Conservation (phyloP, 2,888 invertebrate species). For the Eupithecia dodoneata region DNA sequence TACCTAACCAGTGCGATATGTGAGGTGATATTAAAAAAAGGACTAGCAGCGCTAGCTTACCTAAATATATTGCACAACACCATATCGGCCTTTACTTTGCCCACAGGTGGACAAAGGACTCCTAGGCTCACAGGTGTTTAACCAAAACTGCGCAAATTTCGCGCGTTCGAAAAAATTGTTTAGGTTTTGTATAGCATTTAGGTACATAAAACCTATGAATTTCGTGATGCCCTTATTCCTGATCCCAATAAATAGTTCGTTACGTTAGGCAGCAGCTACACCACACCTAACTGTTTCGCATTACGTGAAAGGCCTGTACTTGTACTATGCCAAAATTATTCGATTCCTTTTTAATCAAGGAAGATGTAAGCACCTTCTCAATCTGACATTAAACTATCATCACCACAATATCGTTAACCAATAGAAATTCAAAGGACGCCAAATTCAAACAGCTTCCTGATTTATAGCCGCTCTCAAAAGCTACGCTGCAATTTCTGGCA, state of each 20-base stretch:
- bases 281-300: neutral
- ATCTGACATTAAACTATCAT: conserved; percentile 23
- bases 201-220: too few relatives aligned
- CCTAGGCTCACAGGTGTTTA: too few relatives aligned
- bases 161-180: too few relatives aligned
- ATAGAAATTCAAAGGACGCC: conserved; percentile 48
- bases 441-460: conserved; percentile 47
- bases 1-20: neutral
- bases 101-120: too few relatives aligned
- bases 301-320: neutral
- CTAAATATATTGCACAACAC: too few relatives aligned
- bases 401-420: conserved; percentile 31
- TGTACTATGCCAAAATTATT: neutral
- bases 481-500: conserved; percentile 54
- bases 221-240: too few relatives aligned
- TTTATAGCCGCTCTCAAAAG: conserved; percentile 47
- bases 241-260: too few relatives aligned
- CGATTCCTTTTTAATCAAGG: neutral
- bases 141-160: too few relatives aligned
- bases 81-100: too few relatives aligned
- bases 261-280: too few relatives aligned
- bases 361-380: neutral
- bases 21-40: neutral
- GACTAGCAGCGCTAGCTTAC: neutral
- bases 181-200: too few relatives aligned